Conservation (phyloP, 2,797 vertebrate genomes). For the Chiloscyllium punctatum region DNA sequence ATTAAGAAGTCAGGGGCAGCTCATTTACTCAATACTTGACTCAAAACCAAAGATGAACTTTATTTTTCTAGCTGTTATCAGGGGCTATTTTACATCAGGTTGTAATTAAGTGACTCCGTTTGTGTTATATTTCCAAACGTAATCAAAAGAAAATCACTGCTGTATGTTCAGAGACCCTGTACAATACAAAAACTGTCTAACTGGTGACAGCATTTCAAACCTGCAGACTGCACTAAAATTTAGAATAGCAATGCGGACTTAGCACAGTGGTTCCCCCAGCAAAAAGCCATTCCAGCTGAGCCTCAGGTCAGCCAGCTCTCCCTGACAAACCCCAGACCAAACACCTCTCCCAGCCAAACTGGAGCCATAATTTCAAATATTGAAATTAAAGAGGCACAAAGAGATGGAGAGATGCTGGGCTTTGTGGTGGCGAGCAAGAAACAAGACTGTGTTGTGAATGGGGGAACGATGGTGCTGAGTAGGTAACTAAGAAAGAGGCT, state of each 20-base stretch:
- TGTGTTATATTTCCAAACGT: background rate
- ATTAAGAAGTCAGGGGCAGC: background rate
- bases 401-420: no score
- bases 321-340: background rate
- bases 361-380: background rate
- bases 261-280: background rate
- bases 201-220: slow-evolving; percentile 1
- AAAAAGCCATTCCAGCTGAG: background rate
- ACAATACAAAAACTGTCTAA: background rate
- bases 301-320: background rate
- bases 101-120: background rate
- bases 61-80: slow-evolving; percentile 32
- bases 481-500: background rate
- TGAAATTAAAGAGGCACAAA: background rate
- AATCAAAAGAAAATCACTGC: slow-evolving; percentile 16
- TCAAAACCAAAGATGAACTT: slow-evolving; percentile 19
- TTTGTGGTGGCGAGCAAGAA: background rate
- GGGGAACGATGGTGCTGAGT: background rate
- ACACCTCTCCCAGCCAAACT: background rate
- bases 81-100: background rate
- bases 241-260: background rate
- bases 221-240: background rate
- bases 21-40: background rate
- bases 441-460: background rate
- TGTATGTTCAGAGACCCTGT: background rate